These are phyloP conservation scores for Argyra leucocephala DNA, from an alignment of 2,888 invertebrate species.

Conservation along the genomic window DNA sequence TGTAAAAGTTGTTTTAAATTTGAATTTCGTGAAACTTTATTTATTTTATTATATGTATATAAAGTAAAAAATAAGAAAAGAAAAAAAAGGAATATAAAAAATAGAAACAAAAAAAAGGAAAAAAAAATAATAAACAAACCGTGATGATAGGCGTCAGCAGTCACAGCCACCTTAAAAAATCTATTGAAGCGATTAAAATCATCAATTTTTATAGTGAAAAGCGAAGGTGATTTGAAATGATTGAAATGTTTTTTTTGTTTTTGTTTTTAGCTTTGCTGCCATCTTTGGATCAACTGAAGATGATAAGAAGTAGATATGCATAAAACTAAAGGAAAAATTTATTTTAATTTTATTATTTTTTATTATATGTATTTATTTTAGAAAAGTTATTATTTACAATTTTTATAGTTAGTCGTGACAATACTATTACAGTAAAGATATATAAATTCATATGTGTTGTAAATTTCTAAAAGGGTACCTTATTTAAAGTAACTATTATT, in stretches of 20 bases:
- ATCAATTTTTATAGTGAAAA: neutral
- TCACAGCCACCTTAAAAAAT: neutral
- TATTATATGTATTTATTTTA: no score
- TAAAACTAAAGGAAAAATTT: neutral
- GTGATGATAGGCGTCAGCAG: neutral
- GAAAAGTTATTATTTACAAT: neutral
- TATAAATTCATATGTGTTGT: neutral
- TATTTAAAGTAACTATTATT: no score
- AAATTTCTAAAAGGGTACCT: no score
- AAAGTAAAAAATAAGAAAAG: no score
- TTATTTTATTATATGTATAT: neutral
- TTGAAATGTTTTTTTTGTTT: neutral
- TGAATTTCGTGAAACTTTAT: neutral
- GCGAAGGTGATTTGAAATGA: conserved; percentile 3
- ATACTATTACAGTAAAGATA: neutral
- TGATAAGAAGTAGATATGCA: neutral
- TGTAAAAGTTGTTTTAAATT: neutral
- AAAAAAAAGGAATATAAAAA: neutral
- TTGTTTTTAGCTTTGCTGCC: neutral
- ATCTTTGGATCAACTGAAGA: neutral
- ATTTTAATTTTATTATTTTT: neutral
- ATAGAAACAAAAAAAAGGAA: neutral
- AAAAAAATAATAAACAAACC: no score
- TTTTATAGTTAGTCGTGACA: conserved; percentile 1
- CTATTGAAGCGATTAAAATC: conserved; percentile 1